phyloP scores from a whole-genome alignment of 2,888 invertebrate species.

The Brachylomia viminalis region DNA sequence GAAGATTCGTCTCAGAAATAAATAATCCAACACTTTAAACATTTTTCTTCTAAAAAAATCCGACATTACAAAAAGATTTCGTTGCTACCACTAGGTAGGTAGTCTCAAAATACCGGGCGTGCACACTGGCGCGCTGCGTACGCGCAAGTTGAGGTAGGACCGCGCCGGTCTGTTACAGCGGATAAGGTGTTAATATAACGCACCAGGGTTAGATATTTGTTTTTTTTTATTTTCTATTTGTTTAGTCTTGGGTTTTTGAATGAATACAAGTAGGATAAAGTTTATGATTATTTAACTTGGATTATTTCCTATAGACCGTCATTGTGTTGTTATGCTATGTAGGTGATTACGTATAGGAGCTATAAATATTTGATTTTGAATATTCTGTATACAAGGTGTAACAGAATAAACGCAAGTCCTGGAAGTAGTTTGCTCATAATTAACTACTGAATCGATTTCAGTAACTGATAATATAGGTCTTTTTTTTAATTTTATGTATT shows the following conservation, averaged over 20 bases:
- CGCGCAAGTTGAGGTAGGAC: slow-evolving; percentile 78
- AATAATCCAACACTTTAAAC: no score
- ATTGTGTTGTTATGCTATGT: not conserved
- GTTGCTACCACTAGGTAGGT: slow-evolving; percentile 76
- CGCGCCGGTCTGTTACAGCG: slow-evolving; percentile 66
- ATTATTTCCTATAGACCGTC: not conserved
- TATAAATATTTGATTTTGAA: not conserved
- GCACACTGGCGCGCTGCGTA: slow-evolving; percentile 71
- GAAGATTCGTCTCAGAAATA: not conserved
- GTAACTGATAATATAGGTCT: no score
- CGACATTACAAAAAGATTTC: not conserved
- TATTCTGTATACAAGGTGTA: no score
- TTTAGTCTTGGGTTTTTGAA: no score
- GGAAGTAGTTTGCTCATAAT: no score
- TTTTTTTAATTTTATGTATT: no score
- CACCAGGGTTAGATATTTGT: slow-evolving; percentile 17
- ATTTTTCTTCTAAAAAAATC: not conserved
- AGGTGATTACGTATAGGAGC: not conserved
- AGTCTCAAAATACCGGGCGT: slow-evolving; percentile 84
- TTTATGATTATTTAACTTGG: no score
- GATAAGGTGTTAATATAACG: slow-evolving; percentile 62
- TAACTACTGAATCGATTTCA: no score
- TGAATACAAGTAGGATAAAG: no score
- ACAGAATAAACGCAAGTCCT: no score
- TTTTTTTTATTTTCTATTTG: no score